Conservation (phyloP, 1,140 invertebrate species). For the Trypoxylus dichotomus region DNA sequence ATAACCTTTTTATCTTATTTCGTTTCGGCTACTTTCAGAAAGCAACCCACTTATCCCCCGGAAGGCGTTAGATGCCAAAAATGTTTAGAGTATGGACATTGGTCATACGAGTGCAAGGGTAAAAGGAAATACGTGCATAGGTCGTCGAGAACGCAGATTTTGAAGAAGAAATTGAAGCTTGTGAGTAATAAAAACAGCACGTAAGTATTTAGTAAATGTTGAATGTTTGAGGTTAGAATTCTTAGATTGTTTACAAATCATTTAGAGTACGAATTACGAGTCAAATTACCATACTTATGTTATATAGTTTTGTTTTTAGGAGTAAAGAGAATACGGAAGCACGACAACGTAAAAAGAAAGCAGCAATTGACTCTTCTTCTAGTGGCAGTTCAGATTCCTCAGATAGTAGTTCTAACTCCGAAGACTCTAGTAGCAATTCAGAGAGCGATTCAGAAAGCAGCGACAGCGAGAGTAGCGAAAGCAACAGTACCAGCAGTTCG, state of each 20-base stretch:
- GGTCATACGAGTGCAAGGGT: slow-evolving; percentile 91
- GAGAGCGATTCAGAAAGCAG: slow-evolving; percentile 28
- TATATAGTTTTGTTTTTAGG: neutral
- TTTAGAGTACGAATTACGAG: neutral
- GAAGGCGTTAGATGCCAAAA: slow-evolving; percentile 84
- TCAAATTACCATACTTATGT: neutral
- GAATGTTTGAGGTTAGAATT: neutral
- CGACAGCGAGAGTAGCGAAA: neutral
- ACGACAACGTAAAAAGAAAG: slow-evolving; percentile 20
- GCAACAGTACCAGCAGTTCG: slow-evolving; percentile 22
- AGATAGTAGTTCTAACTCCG: slow-evolving; percentile 19
- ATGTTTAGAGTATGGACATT: slow-evolving; percentile 87
- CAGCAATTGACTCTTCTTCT: slow-evolving; percentile 27
- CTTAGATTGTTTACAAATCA: neutral
- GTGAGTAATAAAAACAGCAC: slow-evolving; percentile 54
- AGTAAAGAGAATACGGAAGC: slow-evolving; percentile 28
- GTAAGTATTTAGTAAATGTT: neutral
- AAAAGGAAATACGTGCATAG: slow-evolving; percentile 85
- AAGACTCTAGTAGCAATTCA: slow-evolving; percentile 22
- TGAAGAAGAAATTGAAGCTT: slow-evolving; percentile 73
- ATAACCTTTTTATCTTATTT: neutral
- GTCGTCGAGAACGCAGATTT: slow-evolving; percentile 74
- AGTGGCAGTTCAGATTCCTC: neutral
- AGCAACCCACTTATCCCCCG: slow-evolving; percentile 50
- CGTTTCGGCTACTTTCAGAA: slow-evolving; percentile 33